phyloP scores from a whole-genome alignment of 1,140 invertebrate genomes.

The Chironomus striatipennis region DNA sequence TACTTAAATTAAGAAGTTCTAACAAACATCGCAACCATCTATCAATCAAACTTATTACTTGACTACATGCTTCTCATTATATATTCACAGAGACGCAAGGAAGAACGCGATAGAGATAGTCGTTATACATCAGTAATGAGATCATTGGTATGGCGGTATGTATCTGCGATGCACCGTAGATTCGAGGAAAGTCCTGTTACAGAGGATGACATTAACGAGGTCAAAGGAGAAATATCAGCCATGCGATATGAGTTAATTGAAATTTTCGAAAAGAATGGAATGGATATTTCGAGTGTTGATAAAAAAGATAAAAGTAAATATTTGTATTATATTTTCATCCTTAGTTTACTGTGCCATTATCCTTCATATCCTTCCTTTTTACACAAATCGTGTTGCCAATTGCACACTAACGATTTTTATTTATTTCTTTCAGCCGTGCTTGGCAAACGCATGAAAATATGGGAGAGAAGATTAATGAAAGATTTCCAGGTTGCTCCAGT shows the following conservation, averaged over 20 bases:
- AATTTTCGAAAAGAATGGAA: constrained; percentile 67
- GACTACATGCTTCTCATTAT: no score
- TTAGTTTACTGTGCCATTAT: constrained; percentile 3
- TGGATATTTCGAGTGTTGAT: constrained; percentile 63
- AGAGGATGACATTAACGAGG: constrained; percentile 86
- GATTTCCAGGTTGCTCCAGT: constrained; percentile 75
- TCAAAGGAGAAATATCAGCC: constrained; percentile 78
- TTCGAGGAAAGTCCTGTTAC: constrained; percentile 69
- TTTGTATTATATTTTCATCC: not conserved
- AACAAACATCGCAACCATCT: no score
- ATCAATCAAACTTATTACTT: no score
- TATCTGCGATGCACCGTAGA: constrained; percentile 66
- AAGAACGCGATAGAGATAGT: constrained; percentile 53
- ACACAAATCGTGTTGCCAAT: not conserved
- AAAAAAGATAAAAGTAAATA: constrained; percentile 57
- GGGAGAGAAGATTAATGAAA: constrained; percentile 75
- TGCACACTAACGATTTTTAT: constrained; percentile 3
- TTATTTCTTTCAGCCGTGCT: constrained; percentile 45
- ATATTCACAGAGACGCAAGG: constrained; percentile 35
- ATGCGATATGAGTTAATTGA: constrained; percentile 78
- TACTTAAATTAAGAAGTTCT: no score
- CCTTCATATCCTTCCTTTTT: constrained; percentile 26
- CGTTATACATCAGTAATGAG: constrained; percentile 71
- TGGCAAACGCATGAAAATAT: constrained; percentile 66
- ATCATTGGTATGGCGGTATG: constrained; percentile 75